These are phyloP conservation scores for Laspeyria flexula DNA, from an alignment of 2,888 invertebrate genomes.

Conservation along the genomic window DNA sequence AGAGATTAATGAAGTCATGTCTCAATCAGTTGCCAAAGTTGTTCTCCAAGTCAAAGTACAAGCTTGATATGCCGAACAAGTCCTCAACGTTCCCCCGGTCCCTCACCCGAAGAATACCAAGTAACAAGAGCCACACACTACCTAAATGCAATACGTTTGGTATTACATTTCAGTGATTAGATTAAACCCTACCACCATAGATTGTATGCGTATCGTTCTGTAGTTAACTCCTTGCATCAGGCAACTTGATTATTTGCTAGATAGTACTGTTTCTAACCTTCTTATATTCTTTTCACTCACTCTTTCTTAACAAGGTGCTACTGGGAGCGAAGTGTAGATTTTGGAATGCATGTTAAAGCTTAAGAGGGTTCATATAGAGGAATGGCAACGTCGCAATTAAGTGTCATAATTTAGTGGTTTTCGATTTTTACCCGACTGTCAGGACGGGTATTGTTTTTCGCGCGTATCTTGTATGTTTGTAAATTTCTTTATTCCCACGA, in stretches of 20 bases:
- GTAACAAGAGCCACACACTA: conserved; percentile 78
- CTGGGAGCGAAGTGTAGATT: conserved; percentile 26
- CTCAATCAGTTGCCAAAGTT: conserved; percentile 76
- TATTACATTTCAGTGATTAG: conserved; percentile 49
- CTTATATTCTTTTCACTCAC: conserved; percentile 30
- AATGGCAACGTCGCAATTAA: too few relatives aligned
- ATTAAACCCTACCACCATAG: conserved; percentile 27
- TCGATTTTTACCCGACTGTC: too few relatives aligned
- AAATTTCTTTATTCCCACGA: too few relatives aligned
- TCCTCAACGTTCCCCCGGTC: conserved; percentile 77
- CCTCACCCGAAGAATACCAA: conserved; percentile 61
- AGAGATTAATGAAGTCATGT: conserved; percentile 77
- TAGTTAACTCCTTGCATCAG: conserved; percentile 38
- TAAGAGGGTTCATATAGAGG: too few relatives aligned
- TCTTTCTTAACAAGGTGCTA: conserved; percentile 14
- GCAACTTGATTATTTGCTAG: conserved; percentile 39
- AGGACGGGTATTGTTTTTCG: too few relatives aligned
- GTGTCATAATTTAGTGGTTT: too few relatives aligned
- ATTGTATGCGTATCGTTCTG: conserved; percentile 11
- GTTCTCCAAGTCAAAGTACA: conserved; percentile 74
- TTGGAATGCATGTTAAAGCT: neutral
- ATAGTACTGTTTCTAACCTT: conserved; percentile 32
- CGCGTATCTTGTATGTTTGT: too few relatives aligned
- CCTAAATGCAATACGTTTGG: conserved; percentile 77
- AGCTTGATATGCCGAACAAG: conserved; percentile 68